Evolutionary conservation across 2,888 invertebrate species (phyloP).

Genomic region (Rotaria socialis): DNA sequence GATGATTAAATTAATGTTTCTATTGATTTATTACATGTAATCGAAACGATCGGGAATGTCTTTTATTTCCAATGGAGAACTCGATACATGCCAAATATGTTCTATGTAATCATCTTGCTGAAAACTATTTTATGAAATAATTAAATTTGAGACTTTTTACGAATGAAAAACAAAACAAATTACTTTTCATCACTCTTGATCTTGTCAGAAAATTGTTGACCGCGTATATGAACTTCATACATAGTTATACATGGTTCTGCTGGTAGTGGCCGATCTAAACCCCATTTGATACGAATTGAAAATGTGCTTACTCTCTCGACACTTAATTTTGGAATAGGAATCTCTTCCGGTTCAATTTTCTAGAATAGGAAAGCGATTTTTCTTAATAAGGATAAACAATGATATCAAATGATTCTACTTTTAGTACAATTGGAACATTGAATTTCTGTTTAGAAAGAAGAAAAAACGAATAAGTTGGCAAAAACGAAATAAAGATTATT

Average conservation of each 20-base stretch:
- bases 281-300: background rate
- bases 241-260: background rate
- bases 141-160: background rate
- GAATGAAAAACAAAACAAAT: background rate
- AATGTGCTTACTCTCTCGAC: background rate
- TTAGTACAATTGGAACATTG: background rate
- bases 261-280: background rate
- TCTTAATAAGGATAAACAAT: background rate
- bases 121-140: background rate
- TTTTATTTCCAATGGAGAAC: background rate
- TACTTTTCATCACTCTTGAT: background rate
- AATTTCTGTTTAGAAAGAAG: background rate
- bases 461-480: background rate
- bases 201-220: background rate
- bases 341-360: background rate
- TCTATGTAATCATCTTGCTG: background rate
- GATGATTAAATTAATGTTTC: background rate
- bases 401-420: background rate
- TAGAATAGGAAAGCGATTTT: background rate
- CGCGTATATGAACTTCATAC: slow-evolving; percentile 8
- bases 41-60: background rate
- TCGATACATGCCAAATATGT: background rate
- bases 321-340: background rate
- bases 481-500: background rate
- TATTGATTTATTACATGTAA: background rate